Base-by-base conservation (phyloP, 2,113 vertebrate genomes). In the Apus apus region DNA sequence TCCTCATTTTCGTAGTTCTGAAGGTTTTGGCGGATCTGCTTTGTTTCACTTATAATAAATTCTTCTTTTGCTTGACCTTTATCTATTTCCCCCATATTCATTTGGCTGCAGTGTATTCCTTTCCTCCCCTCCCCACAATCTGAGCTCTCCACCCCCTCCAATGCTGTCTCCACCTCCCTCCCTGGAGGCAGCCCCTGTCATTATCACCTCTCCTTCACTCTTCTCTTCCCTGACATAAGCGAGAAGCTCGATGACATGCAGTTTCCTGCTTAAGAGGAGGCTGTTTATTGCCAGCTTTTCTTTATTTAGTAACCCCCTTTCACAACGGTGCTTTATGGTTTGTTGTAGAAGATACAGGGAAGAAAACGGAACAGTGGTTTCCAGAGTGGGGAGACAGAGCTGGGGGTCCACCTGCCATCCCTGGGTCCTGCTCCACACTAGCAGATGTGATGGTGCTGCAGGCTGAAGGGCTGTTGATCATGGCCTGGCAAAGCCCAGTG, bases 191-290 rank as follows among this genome's bases (percentile, higher is more conserved):
- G 78, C 54, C 40, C 65, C 77, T 86, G 90, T 89, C 92, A n/a
- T 91, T 85, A 81, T 72, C 87, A 38, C 94, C 84, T 91, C 84
- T 73, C 73, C 75, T 78, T 94, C 87, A 14, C 80, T 90, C 72
- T 64, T 73, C 70, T 84, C 48, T 34, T 90, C 43, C 77, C 85
- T 65, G 18, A 45, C 75, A 62, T 5, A 11, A 25, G 67, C 0
- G 45, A 92, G 77, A 87, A 87, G 85, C 90, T 88, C 22, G 13
- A 54, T 75, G 94, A 95, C 73, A 79, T 82, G 51, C 64, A 13
- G 65, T 45, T 94, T 81, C 88, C 88, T 92, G 89, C 84, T 70
- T 11, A 34, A 48, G 15, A 73, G 45, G 61, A 72, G 66, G 16
- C 87, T 74, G 70, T 61, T 93, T 61, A 14, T 68, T 0, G 0